Base-by-base conservation (phyloP, 2,113 vertebrate genomes). In the Desmodus rotundus region DNA sequence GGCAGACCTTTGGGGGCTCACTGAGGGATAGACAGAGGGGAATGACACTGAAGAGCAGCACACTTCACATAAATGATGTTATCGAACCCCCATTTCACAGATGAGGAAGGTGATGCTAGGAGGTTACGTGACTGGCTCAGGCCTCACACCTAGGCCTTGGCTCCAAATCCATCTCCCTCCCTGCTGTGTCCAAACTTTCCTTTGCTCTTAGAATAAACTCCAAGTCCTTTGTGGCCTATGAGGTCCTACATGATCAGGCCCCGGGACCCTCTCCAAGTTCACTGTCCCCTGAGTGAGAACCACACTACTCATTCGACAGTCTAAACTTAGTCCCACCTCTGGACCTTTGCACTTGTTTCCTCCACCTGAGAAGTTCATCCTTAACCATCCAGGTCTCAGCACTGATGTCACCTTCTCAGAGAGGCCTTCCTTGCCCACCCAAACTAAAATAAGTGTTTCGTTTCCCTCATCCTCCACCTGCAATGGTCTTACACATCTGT, bases 121-220 rank as follows among this genome's bases (percentile, higher is more conserved):
- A 61, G 50, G 28, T 73, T 80, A 65, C 70, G 9, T 7, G 38
- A 43, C 56, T 43, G 45, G 36, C 73, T 56, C 38, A n/a, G 56
- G 26, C 14, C 58, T 93, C 54, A 78, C 12, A 70, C 11, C 47
- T 36, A 54, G 38, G 33, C 58, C 22, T 61, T 43, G 14, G 61
- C 47, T 88, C 56, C 50, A 82, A 95, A 63, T 67, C 63, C 56
- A 47, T 47, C 16, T 4, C 14, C 16, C 43, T 85, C 78, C 67
- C 28, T 43, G 2, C 28, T 83, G 52, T 1, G 0, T 14, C 36
- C 28, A 45, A 26, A 65, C 43, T 91, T 93, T 43, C 31, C 85
- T 95, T 77, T 63, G 41, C 50, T 89, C 54, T 83, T 26, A 85
- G 56, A 78, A 90, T 78, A 73, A 91, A 61, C 50, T 6, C 74